Evolutionary conservation across 1,140 invertebrate species (phyloP), one percentile per base, ranked within the genome.

Genomic region (Antheraea mylitta): DNA sequence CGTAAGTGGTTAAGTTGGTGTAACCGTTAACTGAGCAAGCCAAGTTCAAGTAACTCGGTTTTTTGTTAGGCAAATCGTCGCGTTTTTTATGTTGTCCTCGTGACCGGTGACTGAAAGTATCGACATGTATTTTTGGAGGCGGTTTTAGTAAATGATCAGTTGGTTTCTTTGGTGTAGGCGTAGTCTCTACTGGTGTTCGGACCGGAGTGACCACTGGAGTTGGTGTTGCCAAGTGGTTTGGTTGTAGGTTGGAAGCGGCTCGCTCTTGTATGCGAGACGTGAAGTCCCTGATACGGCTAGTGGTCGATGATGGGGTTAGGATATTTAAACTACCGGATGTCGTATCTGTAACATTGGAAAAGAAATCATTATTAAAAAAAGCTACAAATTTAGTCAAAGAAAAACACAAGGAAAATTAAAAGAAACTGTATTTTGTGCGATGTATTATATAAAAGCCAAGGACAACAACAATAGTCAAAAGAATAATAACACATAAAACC

Each of bases 11-110:
- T 61, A 96, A 94, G 77, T 96, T 96, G 0, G 96, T 96, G 85
- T 98, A 98, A 10, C 97, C 97, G 91, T 96, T 98, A 36, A 98
- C 96, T 18, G 96, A 97, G 85, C 97, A 98, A 64, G 97, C 97
- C 64, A 98, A 91, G 80, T 96, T 96, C 60, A 98, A 90, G 86
- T 98, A 98, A 66, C 97, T 98, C 0, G 97, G 97, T 71, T 92
- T 92, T 72, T 92, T 92, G 22, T 89, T 80, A 0, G 82, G 81
- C 16, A 81, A 0, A 38, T 91, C 89, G 79, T 90, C 90, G 7
- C 86, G 73, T 68, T 91, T 90, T 45, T 86, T 91, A 11, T 85
- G 84, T 61, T 89, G 83, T 38, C 82, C 81, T 13, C 90, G 75
- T 0, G 89, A 91, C 65, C 90, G 81, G 42, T 92, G 88, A 62